A percentile compares a stretch with the other conserved stretches of the same genome.
Evolutionary conservation across 2,888 invertebrate genomes (phyloP).

Genomic region (Resseliella maxima): DNA sequence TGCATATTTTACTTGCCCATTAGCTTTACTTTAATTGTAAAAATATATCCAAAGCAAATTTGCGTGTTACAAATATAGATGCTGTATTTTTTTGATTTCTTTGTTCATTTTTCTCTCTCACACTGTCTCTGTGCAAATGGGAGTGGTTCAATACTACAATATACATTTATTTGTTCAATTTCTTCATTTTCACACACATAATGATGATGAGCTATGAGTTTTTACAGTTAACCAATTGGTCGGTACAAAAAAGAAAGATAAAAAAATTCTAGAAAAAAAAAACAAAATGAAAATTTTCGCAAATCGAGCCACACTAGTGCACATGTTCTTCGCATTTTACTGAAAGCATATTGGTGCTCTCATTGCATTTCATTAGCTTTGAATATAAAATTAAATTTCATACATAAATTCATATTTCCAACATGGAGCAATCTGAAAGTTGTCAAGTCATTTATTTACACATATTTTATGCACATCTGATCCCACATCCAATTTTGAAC

Average conservation of each 20-base stretch:
- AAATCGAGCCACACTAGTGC: too few species aligned
- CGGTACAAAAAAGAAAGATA: too few species aligned
- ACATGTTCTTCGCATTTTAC: neutral
- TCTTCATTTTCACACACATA: too few species aligned
- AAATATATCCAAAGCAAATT: slow-evolving; percentile 15
- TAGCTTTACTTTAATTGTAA: neutral
- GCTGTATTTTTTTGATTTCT: too few species aligned
- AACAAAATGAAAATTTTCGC: too few species aligned
- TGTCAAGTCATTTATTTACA: neutral
- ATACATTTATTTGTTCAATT: too few species aligned
- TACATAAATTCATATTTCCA: neutral
- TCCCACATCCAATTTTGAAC: neutral
- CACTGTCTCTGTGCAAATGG: too few species aligned
- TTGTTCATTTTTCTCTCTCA: too few species aligned
- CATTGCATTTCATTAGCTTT: neutral
- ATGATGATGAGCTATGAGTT: too few species aligned
- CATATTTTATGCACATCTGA: neutral
- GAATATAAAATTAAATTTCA: neutral
- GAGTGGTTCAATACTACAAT: too few species aligned
- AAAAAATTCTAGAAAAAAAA: too few species aligned
- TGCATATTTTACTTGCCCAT: neutral
- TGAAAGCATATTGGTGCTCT: neutral
- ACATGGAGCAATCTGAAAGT: neutral
- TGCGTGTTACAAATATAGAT: neutral
- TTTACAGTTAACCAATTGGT: too few species aligned